These are phyloP conservation scores for Dryococelus australis DNA, from an alignment of 2,888 invertebrate genomes.

Conservation along the genomic window DNA sequence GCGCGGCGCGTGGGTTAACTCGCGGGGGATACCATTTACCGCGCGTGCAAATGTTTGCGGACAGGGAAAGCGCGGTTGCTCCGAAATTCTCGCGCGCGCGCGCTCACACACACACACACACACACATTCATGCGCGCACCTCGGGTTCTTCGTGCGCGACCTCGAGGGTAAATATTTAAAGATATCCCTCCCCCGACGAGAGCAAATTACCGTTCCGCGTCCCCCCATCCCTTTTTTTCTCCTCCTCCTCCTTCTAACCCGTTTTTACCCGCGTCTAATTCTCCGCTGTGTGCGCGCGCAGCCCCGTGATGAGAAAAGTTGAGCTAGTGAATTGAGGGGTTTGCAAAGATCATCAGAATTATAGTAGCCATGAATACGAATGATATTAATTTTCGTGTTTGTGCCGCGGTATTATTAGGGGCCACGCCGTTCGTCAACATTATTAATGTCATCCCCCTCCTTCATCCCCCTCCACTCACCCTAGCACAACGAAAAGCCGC, in stretches of 20 bases:
- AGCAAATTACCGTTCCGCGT: neutral
- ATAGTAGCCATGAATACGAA: too few relatives aligned
- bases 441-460: too few relatives aligned
- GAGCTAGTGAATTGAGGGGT: neutral
- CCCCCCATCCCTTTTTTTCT: too few relatives aligned
- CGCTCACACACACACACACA: too few relatives aligned
- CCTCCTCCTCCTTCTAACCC: too few relatives aligned
- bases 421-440: too few relatives aligned
- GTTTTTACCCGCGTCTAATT: neutral
- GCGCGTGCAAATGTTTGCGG: slow-evolving; percentile 1
- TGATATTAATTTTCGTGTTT: too few relatives aligned
- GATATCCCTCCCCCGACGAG: neutral
- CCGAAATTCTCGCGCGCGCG: neutral
- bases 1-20: neutral
- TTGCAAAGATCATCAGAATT: too few relatives aligned
- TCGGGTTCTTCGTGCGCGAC: neutral
- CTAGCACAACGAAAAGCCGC: too few relatives aligned
- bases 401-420: too few relatives aligned
- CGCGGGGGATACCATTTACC: neutral
- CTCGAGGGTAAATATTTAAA: neutral
- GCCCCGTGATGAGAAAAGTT: neutral
- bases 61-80: neutral
- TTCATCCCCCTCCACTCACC: too few relatives aligned
- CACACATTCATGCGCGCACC: too few relatives aligned
- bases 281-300: neutral